These are phyloP conservation scores for Ichneumoninae sp. DNA, from an alignment of 2,888 invertebrate species.

Conservation along the genomic window DNA sequence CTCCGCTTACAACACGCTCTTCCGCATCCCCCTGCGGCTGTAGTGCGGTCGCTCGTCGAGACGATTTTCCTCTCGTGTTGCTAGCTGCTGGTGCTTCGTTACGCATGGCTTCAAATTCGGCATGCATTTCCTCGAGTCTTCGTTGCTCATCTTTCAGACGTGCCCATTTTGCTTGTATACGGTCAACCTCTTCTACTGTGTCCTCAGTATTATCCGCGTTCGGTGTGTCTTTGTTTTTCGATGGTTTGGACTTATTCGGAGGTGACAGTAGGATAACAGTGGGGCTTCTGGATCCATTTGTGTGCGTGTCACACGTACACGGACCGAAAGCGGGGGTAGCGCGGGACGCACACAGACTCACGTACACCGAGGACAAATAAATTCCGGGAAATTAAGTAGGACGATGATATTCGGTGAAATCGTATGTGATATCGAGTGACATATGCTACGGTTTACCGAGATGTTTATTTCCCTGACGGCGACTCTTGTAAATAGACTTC, in stretches of 20 bases:
- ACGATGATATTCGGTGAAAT: too few species aligned
- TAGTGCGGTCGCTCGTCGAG: not conserved
- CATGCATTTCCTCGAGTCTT: not conserved
- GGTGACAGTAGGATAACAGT: not conserved
- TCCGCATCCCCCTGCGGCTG: slow-evolving; percentile 11
- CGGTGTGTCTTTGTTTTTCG: not conserved
- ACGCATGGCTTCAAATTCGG: not conserved
- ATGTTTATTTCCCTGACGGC: too few species aligned
- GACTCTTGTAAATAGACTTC: too few species aligned
- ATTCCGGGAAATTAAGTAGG: not conserved
- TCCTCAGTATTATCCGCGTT: not conserved
- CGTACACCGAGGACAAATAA: not conserved
- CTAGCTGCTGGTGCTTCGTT: slow-evolving; percentile 1
- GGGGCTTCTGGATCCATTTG: too few species aligned
- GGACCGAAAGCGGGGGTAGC: too few species aligned
- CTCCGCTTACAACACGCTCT: slow-evolving; percentile 26
- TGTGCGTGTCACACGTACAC: too few species aligned
- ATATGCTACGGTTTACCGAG: too few species aligned
- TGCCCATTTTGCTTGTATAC: not conserved
- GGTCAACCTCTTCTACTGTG: not conserved
- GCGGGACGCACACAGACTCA: too few species aligned
- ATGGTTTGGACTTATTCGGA: not conserved
- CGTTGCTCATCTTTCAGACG: not conserved
- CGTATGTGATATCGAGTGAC: too few species aligned
- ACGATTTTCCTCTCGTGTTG: slow-evolving; percentile 19